Conservation (phyloP, 2,113 vertebrate species). For the Donacobius atricapilla region DNA sequence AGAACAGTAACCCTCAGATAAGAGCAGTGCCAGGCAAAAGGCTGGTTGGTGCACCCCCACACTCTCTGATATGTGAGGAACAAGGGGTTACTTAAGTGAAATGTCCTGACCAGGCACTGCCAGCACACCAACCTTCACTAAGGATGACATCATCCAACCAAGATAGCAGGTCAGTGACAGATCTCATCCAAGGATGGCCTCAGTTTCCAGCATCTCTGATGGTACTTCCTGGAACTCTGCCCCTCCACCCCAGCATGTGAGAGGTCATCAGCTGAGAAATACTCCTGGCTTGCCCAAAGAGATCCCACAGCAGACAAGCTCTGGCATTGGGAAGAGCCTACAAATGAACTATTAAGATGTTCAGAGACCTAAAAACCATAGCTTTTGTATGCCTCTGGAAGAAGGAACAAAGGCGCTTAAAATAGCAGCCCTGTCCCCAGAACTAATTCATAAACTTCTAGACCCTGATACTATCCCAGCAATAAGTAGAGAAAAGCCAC, state of each 20-base stretch:
- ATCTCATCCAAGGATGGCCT: background rate
- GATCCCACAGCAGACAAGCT: background rate
- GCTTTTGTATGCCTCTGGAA: background rate
- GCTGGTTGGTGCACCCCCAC: background rate
- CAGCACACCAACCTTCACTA: background rate
- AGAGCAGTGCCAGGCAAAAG: background rate
- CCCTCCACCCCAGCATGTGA: background rate
- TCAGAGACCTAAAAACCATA: background rate
- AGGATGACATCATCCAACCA: background rate
- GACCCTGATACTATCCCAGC: background rate
- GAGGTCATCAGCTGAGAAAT: background rate
- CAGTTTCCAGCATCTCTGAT: background rate
- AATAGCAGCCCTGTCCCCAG: background rate
- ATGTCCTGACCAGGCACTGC: background rate
- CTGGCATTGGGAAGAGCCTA: background rate
- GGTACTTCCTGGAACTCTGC: background rate
- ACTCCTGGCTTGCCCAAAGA: background rate
- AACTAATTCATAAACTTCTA: background rate
- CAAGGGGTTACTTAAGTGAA: background rate
- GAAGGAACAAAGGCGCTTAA: background rate
- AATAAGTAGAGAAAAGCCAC: background rate
- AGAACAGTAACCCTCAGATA: constrained; percentile 38
- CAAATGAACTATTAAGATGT: background rate
- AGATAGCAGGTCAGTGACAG: background rate
- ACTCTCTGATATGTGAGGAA: background rate